Percentiles rank a stretch among this genome's conserved stretches.
phyloP scores from a whole-genome alignment of 92 coral and sea anemone species.

The Zoanthus sociatus region DNA sequence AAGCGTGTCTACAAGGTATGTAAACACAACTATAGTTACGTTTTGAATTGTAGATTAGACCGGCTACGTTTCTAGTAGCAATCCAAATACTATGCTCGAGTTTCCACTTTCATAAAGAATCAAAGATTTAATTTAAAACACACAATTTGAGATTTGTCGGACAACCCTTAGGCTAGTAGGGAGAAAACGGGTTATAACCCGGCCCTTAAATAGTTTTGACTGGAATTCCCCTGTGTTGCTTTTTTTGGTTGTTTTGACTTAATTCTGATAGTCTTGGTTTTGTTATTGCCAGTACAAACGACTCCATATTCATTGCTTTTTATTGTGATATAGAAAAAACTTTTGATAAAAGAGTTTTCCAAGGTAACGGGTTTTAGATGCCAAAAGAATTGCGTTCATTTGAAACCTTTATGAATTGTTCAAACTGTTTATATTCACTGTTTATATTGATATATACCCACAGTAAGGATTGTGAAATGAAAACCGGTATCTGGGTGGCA shows the following conservation, averaged over 20 bases:
- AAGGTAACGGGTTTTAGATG: slow-evolving; percentile 39
- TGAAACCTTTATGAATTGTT: slow-evolving; percentile 37
- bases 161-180: slow-evolving; percentile 10
- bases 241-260: background rate
- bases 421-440: background rate
- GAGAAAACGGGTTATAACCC: background rate
- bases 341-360: background rate
- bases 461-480: slow-evolving; percentile 15
- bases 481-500: slow-evolving; percentile 15
- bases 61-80: slow-evolving; percentile 41
- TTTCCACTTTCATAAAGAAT: slow-evolving; percentile 47
- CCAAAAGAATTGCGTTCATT: slow-evolving; percentile 24
- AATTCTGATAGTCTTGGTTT: background rate
- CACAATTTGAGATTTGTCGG: slow-evolving; percentile 29
- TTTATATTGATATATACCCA: background rate
- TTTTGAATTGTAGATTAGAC: slow-evolving; percentile 30
- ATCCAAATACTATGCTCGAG: slow-evolving; percentile 35
- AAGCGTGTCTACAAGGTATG: slow-evolving; percentile 43
- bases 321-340: background rate
- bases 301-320: background rate
- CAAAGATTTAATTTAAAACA: slow-evolving; percentile 44
- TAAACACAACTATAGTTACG: slow-evolving; percentile 50
- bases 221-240: slow-evolving; percentile 14
- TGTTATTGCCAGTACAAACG: background rate
- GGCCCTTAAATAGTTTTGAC: background rate